Evolutionary conservation across 2,888 invertebrate species (phyloP), one percentile per base, ranked within the genome.

Genomic region (Congeria kusceri): DNA sequence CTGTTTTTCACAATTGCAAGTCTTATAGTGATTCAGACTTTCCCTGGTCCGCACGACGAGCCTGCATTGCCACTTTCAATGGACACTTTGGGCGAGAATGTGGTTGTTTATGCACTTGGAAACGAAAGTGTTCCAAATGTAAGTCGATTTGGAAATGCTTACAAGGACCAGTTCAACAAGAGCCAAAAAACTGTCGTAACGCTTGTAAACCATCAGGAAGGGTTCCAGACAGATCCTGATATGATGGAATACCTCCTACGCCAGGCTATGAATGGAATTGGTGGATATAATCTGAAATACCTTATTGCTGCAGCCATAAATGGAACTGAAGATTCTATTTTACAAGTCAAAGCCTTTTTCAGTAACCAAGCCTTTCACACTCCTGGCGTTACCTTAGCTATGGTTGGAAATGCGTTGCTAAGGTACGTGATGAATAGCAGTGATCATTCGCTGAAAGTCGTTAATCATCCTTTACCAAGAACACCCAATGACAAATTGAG

Each of bases 311-410:
- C 91, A 27, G 83, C 84, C 25, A 89, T 92, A 64, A 23, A 80
- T 5, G 65, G 86, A 1, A 65, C 80, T 9, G 39, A 64, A 15
- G n/a, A 61, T 13, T 61, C n/a, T 3, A 28, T 28, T n/a, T 7
- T 86, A 4, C 58, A 71, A 9, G 95, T 95, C 0, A 95, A 94
- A 0, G 96, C 96, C 0, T 96, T 96, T 95, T 96, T 97, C 93
- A 97, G 97, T 88, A 96, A 96, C 92, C 96, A 97, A 90, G 96
- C 96, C 0, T 96, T 95, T 87, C 97, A 97, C 91, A 95, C 96
- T 61, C 95, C 96, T 0, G 96, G 96, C 0, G 94, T 96, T 0
- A 95, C 96, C 0, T 92, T 97, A 3, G 95, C 95, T 67, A 75
- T 84, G 18, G 20, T 91, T n/a, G 84, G 85, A 47, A 90, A 89